Base-by-base conservation (phyloP, 2,888 invertebrate genomes). In the Leptinotarsa peninsularis region DNA sequence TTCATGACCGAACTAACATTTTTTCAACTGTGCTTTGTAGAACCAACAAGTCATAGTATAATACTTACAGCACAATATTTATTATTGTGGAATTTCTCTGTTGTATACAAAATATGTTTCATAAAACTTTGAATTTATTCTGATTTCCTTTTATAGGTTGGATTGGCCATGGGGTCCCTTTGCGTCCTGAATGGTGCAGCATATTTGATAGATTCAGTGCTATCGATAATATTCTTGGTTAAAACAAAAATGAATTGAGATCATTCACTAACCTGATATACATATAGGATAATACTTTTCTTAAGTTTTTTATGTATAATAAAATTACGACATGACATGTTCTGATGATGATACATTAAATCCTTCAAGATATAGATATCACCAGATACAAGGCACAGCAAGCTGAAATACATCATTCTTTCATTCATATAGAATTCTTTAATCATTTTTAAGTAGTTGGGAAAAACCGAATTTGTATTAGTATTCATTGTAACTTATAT, bases 181-280 rank as follows among this genome's bases (percentile, higher is more conserved):
- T 95, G 95, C 86, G 92, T 96, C 69, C 90, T 96, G 81, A 93
- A 93, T 83, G 95, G 95, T 15, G 95, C 95, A 0, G 90, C 94
- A 0, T 96, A 95, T 86, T 88, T 96, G 13, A 87, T 95, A n/a
- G 96, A 96, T 83, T 93, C 94, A 0, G 94, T 95, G 0, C 87
- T 96, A 52, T 92, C 95, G 49, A 92, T 94, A 83, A 91, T 95
- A 56, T 86, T 85, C 77, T 75, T 86, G 15, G 79, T 85, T n/a
- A 84, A 84, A 81, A 74, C 82, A 5, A 84, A 84, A 66, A 69
- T 76, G 72, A 66, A 72, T 63, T 76, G 69, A 73, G 21, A 72
- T n/a, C 43, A 5, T 17, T 4, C 14, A 63, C n/a, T 33, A 7
- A 63, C n/a, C 27, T n/a, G 7, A 27, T 33, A 4, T 43, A 43